A percentile compares a stretch with the other conserved stretches of the same genome.
Evolutionary conservation across 2,113 vertebrate genomes (phyloP).

Genomic region (Perca flavescens): DNA sequence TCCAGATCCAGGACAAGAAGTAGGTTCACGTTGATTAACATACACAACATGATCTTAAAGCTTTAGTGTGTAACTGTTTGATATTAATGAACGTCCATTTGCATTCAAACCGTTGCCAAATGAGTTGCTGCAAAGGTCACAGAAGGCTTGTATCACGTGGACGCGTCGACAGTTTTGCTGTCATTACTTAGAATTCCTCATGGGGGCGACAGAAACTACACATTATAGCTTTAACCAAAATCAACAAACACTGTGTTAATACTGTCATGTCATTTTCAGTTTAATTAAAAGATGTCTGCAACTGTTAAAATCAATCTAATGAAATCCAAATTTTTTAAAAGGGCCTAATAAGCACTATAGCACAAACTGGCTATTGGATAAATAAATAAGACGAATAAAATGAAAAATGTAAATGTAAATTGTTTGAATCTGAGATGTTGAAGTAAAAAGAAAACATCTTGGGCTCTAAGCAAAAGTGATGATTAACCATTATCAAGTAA

Average conservation of each 20-base stretch:
- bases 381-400: background rate
- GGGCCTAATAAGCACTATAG: background rate
- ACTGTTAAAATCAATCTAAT: background rate
- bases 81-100: too few species aligned
- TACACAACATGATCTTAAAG: background rate
- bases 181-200: too few species aligned
- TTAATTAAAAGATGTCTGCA: background rate
- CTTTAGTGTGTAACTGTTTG: too few species aligned
- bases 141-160: too few species aligned
- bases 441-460: background rate
- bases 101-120: too few species aligned
- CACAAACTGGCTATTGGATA: background rate
- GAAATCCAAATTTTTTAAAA: background rate
- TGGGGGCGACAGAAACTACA: too few species aligned
- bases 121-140: too few species aligned
- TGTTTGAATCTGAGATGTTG: background rate
- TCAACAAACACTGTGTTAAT: too few species aligned
- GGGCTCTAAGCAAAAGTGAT: too few species aligned
- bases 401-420: background rate
- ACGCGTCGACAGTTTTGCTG: too few species aligned
- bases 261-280: background rate
- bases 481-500: background rate
- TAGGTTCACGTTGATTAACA: conserved; percentile 68
- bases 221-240: too few species aligned
- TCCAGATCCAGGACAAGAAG: conserved; percentile 92